phyloP scores from a whole-genome alignment of 2,888 invertebrate species.

The Agrochola lota region DNA sequence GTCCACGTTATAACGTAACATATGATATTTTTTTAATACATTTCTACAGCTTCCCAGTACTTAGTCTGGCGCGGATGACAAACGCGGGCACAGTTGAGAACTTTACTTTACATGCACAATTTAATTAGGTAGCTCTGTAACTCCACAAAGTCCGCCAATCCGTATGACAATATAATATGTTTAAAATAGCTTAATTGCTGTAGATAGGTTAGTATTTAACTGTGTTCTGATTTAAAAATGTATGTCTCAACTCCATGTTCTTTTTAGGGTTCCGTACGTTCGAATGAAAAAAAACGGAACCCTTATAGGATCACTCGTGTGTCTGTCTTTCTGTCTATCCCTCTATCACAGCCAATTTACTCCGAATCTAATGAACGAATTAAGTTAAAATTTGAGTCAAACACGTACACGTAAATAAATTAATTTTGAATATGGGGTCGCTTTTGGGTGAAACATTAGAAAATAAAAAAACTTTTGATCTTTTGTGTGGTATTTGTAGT shows the following conservation, averaged over 20 bases:
- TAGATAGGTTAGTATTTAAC: conserved; percentile 36
- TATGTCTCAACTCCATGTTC: not conserved
- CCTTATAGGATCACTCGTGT: not conserved
- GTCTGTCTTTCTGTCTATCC: not conserved
- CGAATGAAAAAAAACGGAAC: not conserved
- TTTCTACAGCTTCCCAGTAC: conserved; percentile 55
- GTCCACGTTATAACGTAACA: conserved; percentile 60
- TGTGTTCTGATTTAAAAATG: not conserved
- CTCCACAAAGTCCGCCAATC: conserved; percentile 58
- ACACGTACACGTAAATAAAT: no score
- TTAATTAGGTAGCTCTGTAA: conserved; percentile 66
- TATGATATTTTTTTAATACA: conserved; percentile 60
- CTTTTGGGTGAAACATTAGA: no score
- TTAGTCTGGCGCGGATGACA: conserved; percentile 55
- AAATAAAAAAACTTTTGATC: no score
- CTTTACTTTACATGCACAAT: conserved; percentile 69
- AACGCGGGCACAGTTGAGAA: conserved; percentile 62
- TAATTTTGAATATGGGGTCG: no score
- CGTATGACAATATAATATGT: conserved; percentile 46
- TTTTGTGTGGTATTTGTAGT: no score
- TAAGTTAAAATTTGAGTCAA: no score
- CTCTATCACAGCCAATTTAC: no score
- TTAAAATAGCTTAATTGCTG: conserved; percentile 49
- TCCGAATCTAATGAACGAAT: no score
- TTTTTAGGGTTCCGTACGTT: not conserved